phyloP scores from a whole-genome alignment of 2,888 invertebrate species.

The Ligdia adustata region DNA sequence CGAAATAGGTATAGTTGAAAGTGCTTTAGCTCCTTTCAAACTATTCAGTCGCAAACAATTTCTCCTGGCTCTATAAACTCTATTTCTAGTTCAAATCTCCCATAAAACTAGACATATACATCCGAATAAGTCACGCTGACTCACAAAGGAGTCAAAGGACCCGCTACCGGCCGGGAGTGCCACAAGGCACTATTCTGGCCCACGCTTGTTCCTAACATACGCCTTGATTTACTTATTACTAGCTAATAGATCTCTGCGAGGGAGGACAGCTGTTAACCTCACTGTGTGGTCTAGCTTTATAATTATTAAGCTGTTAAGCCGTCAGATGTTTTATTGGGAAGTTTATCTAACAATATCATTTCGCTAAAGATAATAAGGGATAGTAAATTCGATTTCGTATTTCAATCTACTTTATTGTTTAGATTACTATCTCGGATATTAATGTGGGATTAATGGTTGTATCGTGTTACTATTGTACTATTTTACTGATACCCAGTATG shows the following conservation, averaged over 20 bases:
- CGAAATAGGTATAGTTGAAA: too few species aligned
- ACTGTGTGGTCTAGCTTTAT: slow-evolving; percentile 58
- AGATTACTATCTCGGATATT: slow-evolving; percentile 31
- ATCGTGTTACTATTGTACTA: slow-evolving; percentile 24
- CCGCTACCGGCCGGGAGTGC: slow-evolving; percentile 58
- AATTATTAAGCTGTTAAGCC: slow-evolving; percentile 58
- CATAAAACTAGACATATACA: slow-evolving; percentile 7
- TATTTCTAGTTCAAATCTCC: slow-evolving; percentile 1
- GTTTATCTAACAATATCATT: slow-evolving; percentile 45
- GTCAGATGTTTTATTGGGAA: slow-evolving; percentile 46
- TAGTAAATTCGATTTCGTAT: slow-evolving; percentile 43
- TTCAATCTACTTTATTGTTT: slow-evolving; percentile 42
- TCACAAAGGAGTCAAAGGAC: slow-evolving; percentile 51
- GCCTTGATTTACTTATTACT: slow-evolving; percentile 37
- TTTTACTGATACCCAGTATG: slow-evolving; percentile 20
- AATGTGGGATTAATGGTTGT: slow-evolving; percentile 26
- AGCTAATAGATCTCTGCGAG: slow-evolving; percentile 57
- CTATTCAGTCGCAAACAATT: not conserved
- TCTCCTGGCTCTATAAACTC: not conserved
- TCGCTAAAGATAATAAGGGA: slow-evolving; percentile 38
- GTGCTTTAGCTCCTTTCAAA: too few species aligned
- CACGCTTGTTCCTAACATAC: slow-evolving; percentile 51
- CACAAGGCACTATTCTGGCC: slow-evolving; percentile 55
- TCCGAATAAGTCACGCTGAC: slow-evolving; percentile 28
- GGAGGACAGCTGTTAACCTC: slow-evolving; percentile 55